A percentile compares a stretch with the other conserved stretches of the same genome.
phyloP scores from a whole-genome alignment of 2,797 vertebrate species.

The Bucorvus abyssinicus region DNA sequence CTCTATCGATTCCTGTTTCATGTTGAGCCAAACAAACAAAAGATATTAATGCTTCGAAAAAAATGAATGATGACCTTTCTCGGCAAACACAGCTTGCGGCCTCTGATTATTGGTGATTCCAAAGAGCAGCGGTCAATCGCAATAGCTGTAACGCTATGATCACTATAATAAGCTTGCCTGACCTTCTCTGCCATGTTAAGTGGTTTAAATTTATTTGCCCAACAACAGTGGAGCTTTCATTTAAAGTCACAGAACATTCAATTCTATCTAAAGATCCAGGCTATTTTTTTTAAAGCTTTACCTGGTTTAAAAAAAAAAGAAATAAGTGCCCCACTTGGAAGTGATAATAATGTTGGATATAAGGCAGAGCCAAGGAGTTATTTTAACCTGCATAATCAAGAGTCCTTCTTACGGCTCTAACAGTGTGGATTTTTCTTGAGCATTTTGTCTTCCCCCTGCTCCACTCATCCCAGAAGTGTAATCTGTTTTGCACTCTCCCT shows the following conservation, averaged over 20 bases:
- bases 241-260: constrained; percentile 85
- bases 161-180: constrained; percentile 87
- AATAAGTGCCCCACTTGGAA: background rate
- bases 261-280: constrained; percentile 74
- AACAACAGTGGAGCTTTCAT: constrained; percentile 84
- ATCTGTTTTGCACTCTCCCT: background rate
- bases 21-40: constrained; percentile 91
- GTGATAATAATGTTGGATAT: background rate
- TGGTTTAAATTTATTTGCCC: constrained; percentile 89
- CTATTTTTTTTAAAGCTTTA: constrained; percentile 39
- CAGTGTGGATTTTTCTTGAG: background rate
- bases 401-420: background rate
- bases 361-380: background rate
- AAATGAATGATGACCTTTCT: constrained; percentile 92
- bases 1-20: constrained; percentile 91
- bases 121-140: constrained; percentile 85
- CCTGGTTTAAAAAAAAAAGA: background rate
- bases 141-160: constrained; percentile 87
- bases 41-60: constrained; percentile 89
- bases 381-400: constrained; percentile 33
- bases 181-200: constrained; percentile 87
- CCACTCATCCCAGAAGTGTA: background rate
- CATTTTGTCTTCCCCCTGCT: constrained; percentile 25
- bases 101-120: constrained; percentile 87
- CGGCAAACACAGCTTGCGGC: constrained; percentile 88